Evolutionary conservation across 1,140 invertebrate species (phyloP), one percentile per base, ranked within the genome.

Genomic region (Pogonomyrmex barbatus): DNA sequence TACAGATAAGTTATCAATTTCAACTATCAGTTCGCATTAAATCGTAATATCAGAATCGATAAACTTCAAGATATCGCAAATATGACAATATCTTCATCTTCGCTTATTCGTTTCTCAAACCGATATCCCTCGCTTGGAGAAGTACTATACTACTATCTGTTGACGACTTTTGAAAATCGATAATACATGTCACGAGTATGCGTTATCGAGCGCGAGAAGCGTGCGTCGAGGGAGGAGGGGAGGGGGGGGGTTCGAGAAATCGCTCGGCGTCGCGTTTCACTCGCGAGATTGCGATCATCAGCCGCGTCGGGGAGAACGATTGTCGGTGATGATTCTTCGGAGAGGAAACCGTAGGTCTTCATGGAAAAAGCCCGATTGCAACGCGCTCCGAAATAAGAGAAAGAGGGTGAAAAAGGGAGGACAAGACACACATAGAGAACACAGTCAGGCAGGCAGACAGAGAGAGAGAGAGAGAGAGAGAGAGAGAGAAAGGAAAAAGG

Each of bases 261-360:
- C 67, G 42, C 33, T 42, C 77, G 78, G 63, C 30, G n/a, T 67
- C 60, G 60, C 76, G 76, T 82, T 60, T 58, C 68, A n/a, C 42
- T 71, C 65, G 79, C 42, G 79, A 82, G 52, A 82, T 82, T 60
- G 79, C 68, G 33, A 75, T 73, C 63, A 58, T 81, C 79, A 58
- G 30, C 24, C 12, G 30, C 50, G 58, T 58, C 39, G 30, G 33
- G 39, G 65, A 52, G 58, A 45, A 39, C 79, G 54, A 82, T 82
- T 71, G 67, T 12, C 36, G 67, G 17, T n/a, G 36, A 67, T 52
- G 77, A 47, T 54, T 71, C 62, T 10, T 24, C 67, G 52, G 5
- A n/a, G 5, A 45, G 54, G 79, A 73, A 86, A 47, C 42, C n/a
- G 39, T 65, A 36, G 76, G 45, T 82, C 67, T 87, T 75, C 42